These are phyloP conservation scores for Drosophila oshimai DNA, from an alignment of 1,140 invertebrate species.

Conservation along the genomic window DNA sequence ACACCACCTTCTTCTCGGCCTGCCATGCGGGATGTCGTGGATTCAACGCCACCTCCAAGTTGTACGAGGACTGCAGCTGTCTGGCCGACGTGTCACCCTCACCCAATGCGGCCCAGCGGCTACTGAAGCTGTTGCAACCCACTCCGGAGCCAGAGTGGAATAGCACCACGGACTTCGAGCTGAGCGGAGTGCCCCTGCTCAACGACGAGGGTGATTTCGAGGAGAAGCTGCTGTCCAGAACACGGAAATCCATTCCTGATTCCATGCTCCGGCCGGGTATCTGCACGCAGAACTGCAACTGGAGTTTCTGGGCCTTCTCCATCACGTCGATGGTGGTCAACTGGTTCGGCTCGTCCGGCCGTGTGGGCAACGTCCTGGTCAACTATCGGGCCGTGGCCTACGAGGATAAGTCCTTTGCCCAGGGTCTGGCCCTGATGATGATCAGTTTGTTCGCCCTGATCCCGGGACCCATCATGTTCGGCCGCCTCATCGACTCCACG, in stretches of 20 bases:
- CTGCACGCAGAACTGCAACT: conserved; percentile 84
- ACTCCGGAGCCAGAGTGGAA: conserved; percentile 15
- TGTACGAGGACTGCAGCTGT: conserved; percentile 56
- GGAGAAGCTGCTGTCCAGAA: conserved; percentile 9
- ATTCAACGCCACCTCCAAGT: conserved; percentile 57
- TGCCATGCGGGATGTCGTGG: conserved; percentile 86
- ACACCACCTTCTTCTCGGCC: conserved; percentile 85
- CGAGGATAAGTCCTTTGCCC: conserved; percentile 87
- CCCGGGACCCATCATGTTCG: conserved; percentile 87
- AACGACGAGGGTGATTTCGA: conserved; percentile 41
- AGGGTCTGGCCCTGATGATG: conserved; percentile 86
- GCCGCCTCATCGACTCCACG: conserved; percentile 86
- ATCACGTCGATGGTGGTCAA: conserved; percentile 84
- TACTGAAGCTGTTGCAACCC: conserved; percentile 8
- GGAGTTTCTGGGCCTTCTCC: conserved; percentile 82
- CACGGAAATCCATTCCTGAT: conserved; percentile 30
- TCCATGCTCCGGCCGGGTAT: conserved; percentile 83
- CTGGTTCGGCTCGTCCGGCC: conserved; percentile 85
- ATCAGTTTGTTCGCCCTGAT: conserved; percentile 87
- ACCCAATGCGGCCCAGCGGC: conserved; percentile 6
- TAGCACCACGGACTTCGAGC: neutral
- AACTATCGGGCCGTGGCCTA: conserved; percentile 85
- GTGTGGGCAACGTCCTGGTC: conserved; percentile 86
- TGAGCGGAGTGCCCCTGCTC: conserved; percentile 26
- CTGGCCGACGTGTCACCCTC: neutral